Percentiles rank a stretch among this genome's conserved stretches.
Conservation (phyloP, 2,888 invertebrate genomes). For the Sarcophaga caerulescens region DNA sequence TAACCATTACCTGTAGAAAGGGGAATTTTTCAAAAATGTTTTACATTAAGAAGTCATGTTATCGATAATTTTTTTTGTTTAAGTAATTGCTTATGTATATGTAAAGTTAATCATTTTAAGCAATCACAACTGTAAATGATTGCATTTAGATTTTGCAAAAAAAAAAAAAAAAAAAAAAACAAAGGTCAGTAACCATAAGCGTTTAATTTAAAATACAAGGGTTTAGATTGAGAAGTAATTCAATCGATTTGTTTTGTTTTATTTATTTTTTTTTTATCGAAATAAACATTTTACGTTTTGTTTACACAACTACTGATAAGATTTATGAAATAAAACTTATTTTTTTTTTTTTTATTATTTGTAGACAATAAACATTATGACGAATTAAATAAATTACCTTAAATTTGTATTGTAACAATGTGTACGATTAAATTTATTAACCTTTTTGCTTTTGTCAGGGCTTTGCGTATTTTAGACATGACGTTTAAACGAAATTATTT, state of each 20-base stretch:
- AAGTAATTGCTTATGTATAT: too few species aligned
- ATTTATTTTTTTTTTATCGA: not conserved
- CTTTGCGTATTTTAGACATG: not conserved
- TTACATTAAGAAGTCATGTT: too few species aligned
- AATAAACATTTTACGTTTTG: not conserved
- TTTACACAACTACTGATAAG: conserved; percentile 23
- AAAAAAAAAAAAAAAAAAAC: not conserved
- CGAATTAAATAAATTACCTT: not conserved
- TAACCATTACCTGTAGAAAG: too few species aligned
- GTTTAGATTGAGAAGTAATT: not conserved
- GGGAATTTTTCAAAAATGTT: too few species aligned
- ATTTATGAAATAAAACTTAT: conserved; percentile 6
- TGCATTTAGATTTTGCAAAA: not conserved
- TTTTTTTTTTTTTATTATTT: too few species aligned
- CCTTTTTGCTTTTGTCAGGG: not conserved
- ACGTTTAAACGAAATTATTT: not conserved
- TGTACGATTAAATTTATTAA: not conserved
- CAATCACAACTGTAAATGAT: not conserved
- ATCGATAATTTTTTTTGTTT: too few species aligned
- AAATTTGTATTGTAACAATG: not conserved
- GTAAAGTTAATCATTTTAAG: not conserved
- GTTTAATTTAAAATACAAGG: not conserved
- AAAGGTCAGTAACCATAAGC: not conserved
- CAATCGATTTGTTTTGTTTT: not conserved
- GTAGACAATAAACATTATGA: not conserved